Evolutionary conservation across 1,140 invertebrate species (phyloP).

Genomic region (Apis mellifera): Amel_HAv3.1 CM009942.2:8061001-8061500

Average conservation of each 20-base stretch:
- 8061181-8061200: no score
- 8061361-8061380: no score
- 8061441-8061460: slow-evolving; percentile 52
- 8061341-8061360: background rate
- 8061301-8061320: no score
- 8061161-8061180: background rate
- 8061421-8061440: slow-evolving; percentile 35
- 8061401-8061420: slow-evolving; percentile 15
- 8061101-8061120: slow-evolving; percentile 77
- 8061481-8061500: slow-evolving; percentile 64
- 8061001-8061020: slow-evolving; percentile 40
- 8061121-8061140: slow-evolving; percentile 77
- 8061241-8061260: no score
- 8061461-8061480: slow-evolving; percentile 51
- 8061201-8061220: no score
- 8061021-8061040: slow-evolving; percentile 49
- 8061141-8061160: slow-evolving; percentile 59
- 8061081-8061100: slow-evolving; percentile 65
- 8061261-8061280: no score
- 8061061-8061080: slow-evolving; percentile 42
- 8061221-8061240: no score
- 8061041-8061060: slow-evolving; percentile 67
- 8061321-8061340: background rate
- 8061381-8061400: background rate
- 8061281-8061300: no score